Base-by-base conservation (phyloP, 2,888 invertebrate genomes). In the Drosophila diplacantha region DNA sequence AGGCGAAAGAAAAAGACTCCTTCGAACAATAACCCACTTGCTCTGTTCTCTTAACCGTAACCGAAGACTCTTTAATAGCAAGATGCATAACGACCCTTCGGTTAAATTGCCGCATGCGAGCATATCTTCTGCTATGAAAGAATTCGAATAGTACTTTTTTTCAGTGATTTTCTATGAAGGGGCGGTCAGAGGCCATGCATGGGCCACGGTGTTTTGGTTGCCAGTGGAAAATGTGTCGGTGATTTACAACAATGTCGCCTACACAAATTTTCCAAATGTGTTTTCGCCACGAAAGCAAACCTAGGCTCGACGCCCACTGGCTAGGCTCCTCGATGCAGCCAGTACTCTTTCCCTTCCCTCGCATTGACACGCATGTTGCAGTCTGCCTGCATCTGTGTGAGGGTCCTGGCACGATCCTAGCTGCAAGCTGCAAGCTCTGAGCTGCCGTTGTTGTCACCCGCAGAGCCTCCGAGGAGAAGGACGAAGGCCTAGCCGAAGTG, bases 201-300 rank as follows among this genome's bases (percentile, higher is more conserved):
- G 29, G 44, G 43, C 43, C 51, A 38, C 51, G 39, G 35, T 51
- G 56, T 49, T 59, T 63, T 52, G 52, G 60, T 51, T 55, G 67
- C 54, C 56, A 55, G 64, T 59, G 73, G 73, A 75, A 77, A 76
- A 77, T 77, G 76, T 78, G 78, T 81, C 58, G 80, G 78, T 78
- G 76, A 81, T 75, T 83, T 83, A 83, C 75, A 83, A 81, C 81
- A 79, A 75, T 83, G 79, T 74, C 80, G 73, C 82, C 74, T 76
- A 72, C 75, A 74, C 75, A 79, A 82, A 80, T 79, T 75, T 74
- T 75, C 76, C 74, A 81, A 83, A 81, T 83, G 83, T 83, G 83
- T 78, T 80, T 81, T 80, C 73, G 79, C 79, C 80, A 76, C 75
- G 82, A 78, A 76, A 57, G 76, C 79, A 79, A 78, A 72, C 79